Evolutionary conservation across 2,113 vertebrate genomes (phyloP).

Genomic region (Toxostoma redivivum): DNA sequence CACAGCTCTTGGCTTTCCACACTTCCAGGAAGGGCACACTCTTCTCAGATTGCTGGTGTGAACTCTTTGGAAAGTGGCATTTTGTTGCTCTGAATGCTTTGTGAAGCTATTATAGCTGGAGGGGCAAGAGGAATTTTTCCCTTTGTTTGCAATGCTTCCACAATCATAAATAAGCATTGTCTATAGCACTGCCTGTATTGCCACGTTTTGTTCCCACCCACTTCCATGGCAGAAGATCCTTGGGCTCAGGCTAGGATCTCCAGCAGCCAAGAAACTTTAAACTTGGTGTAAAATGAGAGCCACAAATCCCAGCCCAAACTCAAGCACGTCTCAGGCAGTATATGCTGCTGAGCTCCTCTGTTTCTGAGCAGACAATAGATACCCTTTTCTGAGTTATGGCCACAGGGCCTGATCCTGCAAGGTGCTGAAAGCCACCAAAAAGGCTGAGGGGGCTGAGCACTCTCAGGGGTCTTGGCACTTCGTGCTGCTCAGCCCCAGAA

Average conservation of each 20-base stretch:
- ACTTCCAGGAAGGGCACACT: neutral
- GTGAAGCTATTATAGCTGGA: constrained; percentile 10
- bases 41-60: neutral
- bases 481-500: neutral
- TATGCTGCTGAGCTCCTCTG: neutral
- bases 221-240: constrained; percentile 7
- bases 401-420: neutral
- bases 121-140: constrained; percentile 20
- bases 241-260: neutral
- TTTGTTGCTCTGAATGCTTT: constrained; percentile 9
- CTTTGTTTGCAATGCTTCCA: constrained; percentile 39
- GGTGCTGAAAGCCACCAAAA: constrained; percentile 8
- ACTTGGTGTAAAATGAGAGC: neutral
- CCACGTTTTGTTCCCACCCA: constrained; percentile 28
- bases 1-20: neutral
- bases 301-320: neutral
- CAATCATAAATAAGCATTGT: constrained; percentile 42
- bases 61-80: neutral
- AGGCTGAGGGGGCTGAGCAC: neutral
- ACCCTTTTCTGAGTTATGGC: constrained; percentile 4
- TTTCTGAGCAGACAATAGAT: neutral
- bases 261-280: constrained; percentile 22
- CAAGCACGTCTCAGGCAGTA: neutral
- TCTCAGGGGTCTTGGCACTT: neutral
- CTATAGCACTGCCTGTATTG: constrained; percentile 5